Evolutionary conservation across 2,888 invertebrate genomes (phyloP), one percentile per base, ranked within the genome.

Genomic region (Lycaena phlaeas): DNA sequence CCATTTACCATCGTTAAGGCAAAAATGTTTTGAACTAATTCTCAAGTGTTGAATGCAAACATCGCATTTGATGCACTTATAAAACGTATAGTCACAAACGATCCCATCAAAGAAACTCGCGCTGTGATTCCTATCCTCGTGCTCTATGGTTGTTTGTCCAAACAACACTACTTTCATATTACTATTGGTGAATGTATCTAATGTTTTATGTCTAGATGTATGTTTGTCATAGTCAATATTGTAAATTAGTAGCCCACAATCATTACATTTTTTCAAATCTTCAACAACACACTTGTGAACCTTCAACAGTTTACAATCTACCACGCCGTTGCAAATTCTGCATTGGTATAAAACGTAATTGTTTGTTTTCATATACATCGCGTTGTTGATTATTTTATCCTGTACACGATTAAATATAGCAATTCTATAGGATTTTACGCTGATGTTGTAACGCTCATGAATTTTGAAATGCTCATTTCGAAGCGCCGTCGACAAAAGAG

Each of bases 131-230:
- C 25, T 38, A 10, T 18, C 26, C 14, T 9, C 18, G 36, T 17
- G 31, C 43, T 44, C 36, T 36, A 43, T 34, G 41, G 27, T 4
- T 18, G 38, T 26, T 41, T 44, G 34, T 49, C 72, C 75, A 48
- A 75, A 61, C 45, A 70, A 54, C 44, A 78, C 54, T 3, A 78
- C 57, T 54, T 61, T 67, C 12, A 77, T 73, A 45, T 65, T 62
- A 36, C 57, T 52, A 38, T 53, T 42, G 37, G 55, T 56, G 46
- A 64, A 78, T 29, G 54, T 57, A 6, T 48, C 42, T 25, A 68
- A 44, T 26, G 55, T 47, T 44, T 58, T 58, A 46, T 79, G 78
- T 57, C 66, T 67, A 10, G 43, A 44, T 39, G 52, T 27, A 52
- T 79, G 79, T 5, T 42, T 44, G 12, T 61, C 53, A 36, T 57